A percentile compares a stretch with the other conserved stretches of the same genome.
phyloP scores from a whole-genome alignment of 1,140 invertebrate genomes.

The Brachionus rotundiformis region DNA sequence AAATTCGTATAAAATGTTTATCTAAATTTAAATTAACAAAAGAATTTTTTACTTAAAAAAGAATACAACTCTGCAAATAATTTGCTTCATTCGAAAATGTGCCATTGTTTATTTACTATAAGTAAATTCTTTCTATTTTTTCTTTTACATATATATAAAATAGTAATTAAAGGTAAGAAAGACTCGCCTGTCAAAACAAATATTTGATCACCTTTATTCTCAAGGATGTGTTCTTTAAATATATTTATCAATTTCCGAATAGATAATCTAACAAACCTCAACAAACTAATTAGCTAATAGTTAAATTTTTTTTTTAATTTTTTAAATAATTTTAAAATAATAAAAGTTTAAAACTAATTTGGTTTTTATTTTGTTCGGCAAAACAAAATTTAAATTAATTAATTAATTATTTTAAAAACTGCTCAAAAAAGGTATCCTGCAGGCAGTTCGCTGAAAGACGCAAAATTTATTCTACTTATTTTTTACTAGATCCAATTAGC shows the following conservation, averaged over 20 bases:
- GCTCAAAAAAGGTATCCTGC: background rate
- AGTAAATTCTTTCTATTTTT: background rate
- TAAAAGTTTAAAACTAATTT: no score
- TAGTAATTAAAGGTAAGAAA: constrained; percentile 1
- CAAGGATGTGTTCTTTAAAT: background rate
- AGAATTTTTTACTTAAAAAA: no score
- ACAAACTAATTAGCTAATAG: no score
- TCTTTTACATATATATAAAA: background rate
- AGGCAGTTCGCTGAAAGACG: background rate
- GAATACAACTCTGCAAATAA: background rate
- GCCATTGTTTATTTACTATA: constrained; percentile 11
- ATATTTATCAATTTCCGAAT: background rate
- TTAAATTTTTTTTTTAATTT: no score
- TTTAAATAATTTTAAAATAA: no score
- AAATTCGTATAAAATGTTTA: constrained; percentile 18
- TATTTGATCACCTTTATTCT: background rate
- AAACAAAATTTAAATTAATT: background rate
- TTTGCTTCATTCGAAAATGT: background rate
- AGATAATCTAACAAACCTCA: no score
- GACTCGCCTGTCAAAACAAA: background rate
- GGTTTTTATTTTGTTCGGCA: no score
- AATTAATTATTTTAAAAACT: no score
- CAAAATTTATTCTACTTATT: background rate
- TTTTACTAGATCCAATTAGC: no score
- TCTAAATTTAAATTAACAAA: constrained; percentile 34